Evolutionary conservation across 1,140 invertebrate species (phyloP), one percentile per base, ranked within the genome.

Genomic region (Antheraea mylitta): DNA sequence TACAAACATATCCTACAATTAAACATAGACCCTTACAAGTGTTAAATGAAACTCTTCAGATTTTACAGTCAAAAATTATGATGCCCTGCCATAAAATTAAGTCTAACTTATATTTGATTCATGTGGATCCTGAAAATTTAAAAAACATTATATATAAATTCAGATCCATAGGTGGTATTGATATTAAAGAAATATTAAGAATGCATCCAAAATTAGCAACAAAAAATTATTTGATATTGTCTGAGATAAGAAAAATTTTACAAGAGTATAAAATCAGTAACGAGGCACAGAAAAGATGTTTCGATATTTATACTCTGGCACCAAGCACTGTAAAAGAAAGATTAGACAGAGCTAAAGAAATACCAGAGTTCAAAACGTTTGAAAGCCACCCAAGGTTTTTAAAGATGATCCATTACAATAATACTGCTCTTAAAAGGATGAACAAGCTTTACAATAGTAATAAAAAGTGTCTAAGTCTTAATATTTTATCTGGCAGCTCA

Each of bases 321-420:
- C 79, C 86, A 7, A 72, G 83, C 10, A 92, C 89, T 9, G 78
- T 95, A 13, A 81, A 86, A 70, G 48, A 84, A 7, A 89, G 94
- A 79, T 73, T 95, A 36, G 73, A 91, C 37, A 77, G 83, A 69
- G 81, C 94, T 37, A 81, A 86, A 73, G 71, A 72, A 11, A 87
- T 81, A 58, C 92, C 92, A 10, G 93, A 94, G 66, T 88, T 94
- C 18, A 80, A 83, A 38, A 45, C 93, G 38, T 92, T 94, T 72
- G 77, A 79, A 5, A 83, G 91, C 19, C 90, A 94, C 87, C 92
- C 92, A 37, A 83, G 89, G 73, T 90, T 94, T 69, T 77, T 95
- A 9, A 81, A 83, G 77, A 82, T 95, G 72, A 87, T 94, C 30
- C 64, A 85, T 22, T 85, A 90, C 68, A 93, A 93, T 58, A 90